Evolutionary conservation across 2,113 vertebrate species (phyloP).

Genomic region (Panthera uncia): DNA sequence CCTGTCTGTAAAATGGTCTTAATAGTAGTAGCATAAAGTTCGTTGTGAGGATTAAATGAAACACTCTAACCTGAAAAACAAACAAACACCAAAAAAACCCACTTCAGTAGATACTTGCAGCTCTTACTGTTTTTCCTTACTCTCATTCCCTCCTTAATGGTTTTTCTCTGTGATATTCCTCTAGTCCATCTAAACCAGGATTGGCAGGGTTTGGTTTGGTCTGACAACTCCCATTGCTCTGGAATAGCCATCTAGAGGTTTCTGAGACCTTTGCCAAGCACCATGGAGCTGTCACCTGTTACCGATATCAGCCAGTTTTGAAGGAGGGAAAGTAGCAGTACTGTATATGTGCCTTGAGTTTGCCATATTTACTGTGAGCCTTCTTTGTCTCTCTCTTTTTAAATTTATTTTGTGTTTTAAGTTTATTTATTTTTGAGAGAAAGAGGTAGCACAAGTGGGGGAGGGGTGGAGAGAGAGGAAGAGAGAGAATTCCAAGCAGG

Average conservation of each 20-base stretch:
- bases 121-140: neutral
- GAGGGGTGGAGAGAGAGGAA: too few species aligned
- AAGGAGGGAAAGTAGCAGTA: neutral
- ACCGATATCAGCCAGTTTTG: neutral
- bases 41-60: neutral
- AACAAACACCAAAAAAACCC: neutral
- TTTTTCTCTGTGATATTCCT: neutral
- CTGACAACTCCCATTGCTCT: neutral
- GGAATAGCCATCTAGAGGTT: neutral
- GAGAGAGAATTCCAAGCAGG: too few species aligned
- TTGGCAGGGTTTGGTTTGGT: neutral
- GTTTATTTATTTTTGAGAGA: too few species aligned
- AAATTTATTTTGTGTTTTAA: too few species aligned
- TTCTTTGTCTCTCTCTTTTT: constrained; percentile 10
- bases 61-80: neutral
- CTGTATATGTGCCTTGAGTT: neutral
- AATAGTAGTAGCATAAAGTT: neutral
- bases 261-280: neutral
- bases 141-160: neutral
- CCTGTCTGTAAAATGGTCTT: neutral
- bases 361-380: neutral
- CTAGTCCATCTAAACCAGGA: neutral
- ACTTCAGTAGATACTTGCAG: neutral
- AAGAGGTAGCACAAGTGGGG: too few species aligned
- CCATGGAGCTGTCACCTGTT: neutral